These are phyloP conservation scores for Steinernema carpocapsae DNA, from an alignment of 2,888 invertebrate species.

Conservation along the genomic window DNA sequence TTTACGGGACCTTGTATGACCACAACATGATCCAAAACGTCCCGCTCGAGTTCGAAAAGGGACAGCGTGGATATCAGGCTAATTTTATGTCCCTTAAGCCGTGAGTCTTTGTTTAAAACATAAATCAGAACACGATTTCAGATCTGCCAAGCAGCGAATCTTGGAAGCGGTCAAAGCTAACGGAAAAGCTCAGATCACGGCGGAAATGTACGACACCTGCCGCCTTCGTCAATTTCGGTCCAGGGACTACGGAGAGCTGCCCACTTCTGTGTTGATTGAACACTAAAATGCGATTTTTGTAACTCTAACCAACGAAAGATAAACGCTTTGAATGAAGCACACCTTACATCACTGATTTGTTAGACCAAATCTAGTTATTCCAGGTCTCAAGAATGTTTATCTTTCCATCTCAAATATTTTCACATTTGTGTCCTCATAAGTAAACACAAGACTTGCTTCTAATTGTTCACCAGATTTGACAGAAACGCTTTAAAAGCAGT, in stretches of 20 bases:
- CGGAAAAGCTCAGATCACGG: neutral
- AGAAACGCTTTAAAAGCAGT: too few species aligned
- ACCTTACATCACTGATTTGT: too few species aligned
- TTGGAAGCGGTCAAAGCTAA: neutral
- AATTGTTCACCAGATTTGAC: too few species aligned
- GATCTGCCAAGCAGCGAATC: neutral
- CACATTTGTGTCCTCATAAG: too few species aligned
- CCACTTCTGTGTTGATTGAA: neutral
- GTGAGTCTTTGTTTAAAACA: too few species aligned
- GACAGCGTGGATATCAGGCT: neutral
- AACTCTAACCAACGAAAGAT: too few species aligned
- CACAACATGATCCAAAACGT: constrained; percentile 10
- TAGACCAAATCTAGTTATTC: too few species aligned
- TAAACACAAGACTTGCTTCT: too few species aligned
- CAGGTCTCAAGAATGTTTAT: too few species aligned
- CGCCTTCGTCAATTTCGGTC: neutral
- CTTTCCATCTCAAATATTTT: too few species aligned
- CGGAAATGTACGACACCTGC: constrained; percentile 5
- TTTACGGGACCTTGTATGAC: neutral
- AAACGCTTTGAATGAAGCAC: too few species aligned
- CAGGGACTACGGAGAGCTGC: neutral
- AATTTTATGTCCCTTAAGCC: neutral
- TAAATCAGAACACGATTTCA: too few species aligned
- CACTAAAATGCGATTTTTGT: neutral
- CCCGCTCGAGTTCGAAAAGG: neutral